Evolutionary conservation across 1,140 invertebrate species (phyloP).

Genomic region (Rhizoglyphus robini): DNA sequence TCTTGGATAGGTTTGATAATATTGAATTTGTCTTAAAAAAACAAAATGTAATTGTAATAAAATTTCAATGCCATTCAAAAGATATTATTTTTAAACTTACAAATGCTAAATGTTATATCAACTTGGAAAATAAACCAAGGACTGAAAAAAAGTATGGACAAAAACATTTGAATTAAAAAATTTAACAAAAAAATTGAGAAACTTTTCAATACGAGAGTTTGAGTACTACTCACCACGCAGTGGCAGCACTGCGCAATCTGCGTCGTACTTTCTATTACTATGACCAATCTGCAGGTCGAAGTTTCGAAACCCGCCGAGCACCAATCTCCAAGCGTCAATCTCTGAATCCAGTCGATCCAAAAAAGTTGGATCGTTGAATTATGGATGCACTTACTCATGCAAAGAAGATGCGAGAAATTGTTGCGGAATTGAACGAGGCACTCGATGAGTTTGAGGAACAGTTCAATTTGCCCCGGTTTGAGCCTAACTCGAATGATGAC

Average conservation of each 20-base stretch:
- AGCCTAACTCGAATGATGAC: background rate
- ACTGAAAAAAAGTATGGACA: too few relatives aligned
- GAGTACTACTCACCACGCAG: background rate
- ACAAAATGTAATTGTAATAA: too few relatives aligned
- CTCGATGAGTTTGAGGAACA: conserved; percentile 10
- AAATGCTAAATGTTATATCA: too few relatives aligned
- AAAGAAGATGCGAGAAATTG: background rate
- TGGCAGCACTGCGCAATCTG: background rate
- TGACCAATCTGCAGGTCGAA: background rate
- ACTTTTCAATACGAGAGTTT: too few relatives aligned
- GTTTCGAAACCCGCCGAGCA: background rate
- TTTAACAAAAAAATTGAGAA: too few relatives aligned
- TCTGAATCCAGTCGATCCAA: background rate
- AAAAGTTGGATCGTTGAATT: background rate
- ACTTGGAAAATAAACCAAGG: too few relatives aligned
- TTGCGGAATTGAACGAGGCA: background rate
- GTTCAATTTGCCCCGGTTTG: conserved; percentile 9
- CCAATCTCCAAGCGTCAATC: background rate
- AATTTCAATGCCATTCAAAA: too few relatives aligned
- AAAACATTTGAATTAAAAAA: too few relatives aligned
- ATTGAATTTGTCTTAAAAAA: too few relatives aligned
- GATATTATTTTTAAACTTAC: too few relatives aligned
- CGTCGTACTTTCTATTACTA: background rate
- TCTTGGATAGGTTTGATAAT: too few relatives aligned
- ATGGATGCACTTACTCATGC: background rate